Base-by-base conservation (phyloP, 1,140 invertebrate genomes). In the Drosophila santomea region DNA sequence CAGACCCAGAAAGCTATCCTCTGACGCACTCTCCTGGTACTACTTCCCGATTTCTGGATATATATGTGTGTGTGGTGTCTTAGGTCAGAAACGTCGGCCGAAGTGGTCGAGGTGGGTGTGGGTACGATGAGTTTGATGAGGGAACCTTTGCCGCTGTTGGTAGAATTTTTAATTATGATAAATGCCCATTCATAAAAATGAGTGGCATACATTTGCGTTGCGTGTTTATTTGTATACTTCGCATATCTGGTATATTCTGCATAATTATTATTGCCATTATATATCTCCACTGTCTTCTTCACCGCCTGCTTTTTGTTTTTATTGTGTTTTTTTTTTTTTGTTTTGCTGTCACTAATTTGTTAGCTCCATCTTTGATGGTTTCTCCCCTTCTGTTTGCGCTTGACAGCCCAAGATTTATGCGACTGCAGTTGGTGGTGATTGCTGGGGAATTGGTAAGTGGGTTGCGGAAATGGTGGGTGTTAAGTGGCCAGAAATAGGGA, bases 161-260 rank as follows among this genome's bases (percentile, higher is more conserved):
- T 57, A 73, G 83, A 80, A 88, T 88, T 88, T 88, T 89, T 88
- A 88, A 88, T 88, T 88, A 88, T 88, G 83, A 88, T 88, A 88
- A 88, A 88, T 88, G 84, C 67, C 56, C 80, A 88, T 88, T 88
- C 83, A 88, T 88, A 88, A 89, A 83, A 83, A 55, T 60, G 67
- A 77, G 86, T 83, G 71, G 63, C 71, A 83, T 63, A 76, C 75
- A 78, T 78, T 83, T 86, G 64, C 74, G 83, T 89, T 86, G 83
- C 83, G 83, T 86, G 83, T 61, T 82, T 74, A 54, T 86, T 61
- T 74, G 56, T 71, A 59, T 75, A 58, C 67, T 41, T 62, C 52
- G 58, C 52, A 50, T 60, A 67, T 60, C 59, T 57, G 68, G 64
- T 72, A 75, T 60, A 66, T 72, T 61, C 78, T 79, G 75, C 78